Evolutionary conservation across 1,140 invertebrate species (phyloP), one percentile per base, ranked within the genome.

Genomic region (Agrilus planipennis): DNA sequence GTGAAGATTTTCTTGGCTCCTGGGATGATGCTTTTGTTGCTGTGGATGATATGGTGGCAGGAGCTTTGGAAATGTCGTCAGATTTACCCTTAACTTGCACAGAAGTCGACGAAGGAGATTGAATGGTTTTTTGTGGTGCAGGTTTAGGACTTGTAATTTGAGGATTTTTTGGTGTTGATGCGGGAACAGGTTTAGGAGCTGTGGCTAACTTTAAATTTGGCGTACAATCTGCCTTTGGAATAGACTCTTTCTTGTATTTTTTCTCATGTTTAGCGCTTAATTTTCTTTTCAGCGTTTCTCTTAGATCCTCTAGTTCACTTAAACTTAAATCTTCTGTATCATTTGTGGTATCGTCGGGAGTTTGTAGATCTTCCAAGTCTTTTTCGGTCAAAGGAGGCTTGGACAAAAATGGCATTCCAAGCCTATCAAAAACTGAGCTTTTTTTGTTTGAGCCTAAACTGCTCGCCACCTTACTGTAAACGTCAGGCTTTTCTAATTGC

Each of bases 331-430:
- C 29, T 9, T 41, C 31, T 22, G 41, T 42, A 0, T 23, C 19
- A 25, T 41, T 38, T 20, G 40, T 30, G 10, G 31, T 22, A 21
- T 42, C 40, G 12, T 47, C 39, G 1, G 50, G 39, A 1, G 48
- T 45, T n/a, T 54, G 49, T 7, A 52, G 40, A 41, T 55, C 46
- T 42, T 52, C 47, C 14, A 57, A 37, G 41, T 57, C 55, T 2
- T 50, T 47, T 3, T 48, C 30, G 31, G 47, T 51, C 17, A 55
- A 52, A 1, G 53, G 53, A 2, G 55, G 55, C 46, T 51, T 54
- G 9, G 46, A 50, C 46, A 55, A 42, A 21, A 46, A 46, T 7
- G 44, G 48, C 10, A 35, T 21, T 11, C 25, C 23, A 15, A 51
- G 18, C n/a, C 29, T 21, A 9, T 39, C 16, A 17, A 41, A 20